phyloP scores from a whole-genome alignment of 2,797 vertebrate species.

The Acestrorhynchus altus region DNA sequence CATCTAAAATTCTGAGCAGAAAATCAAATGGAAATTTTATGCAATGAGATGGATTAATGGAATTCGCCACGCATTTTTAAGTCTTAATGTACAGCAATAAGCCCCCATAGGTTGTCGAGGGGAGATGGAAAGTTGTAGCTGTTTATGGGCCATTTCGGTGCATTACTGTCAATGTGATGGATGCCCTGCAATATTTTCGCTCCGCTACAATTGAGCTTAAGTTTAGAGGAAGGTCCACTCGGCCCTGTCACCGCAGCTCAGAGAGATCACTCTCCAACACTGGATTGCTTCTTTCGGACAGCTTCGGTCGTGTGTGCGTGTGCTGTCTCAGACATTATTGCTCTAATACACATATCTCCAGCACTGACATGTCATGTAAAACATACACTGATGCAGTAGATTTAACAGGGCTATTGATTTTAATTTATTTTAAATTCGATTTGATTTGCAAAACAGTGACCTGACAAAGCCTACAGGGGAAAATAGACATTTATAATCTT shows the following conservation, averaged over 20 bases:
- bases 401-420: background rate
- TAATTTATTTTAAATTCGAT: background rate
- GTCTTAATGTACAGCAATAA: constrained; percentile 83
- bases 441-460: background rate
- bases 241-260: constrained; percentile 42
- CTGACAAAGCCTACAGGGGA: background rate
- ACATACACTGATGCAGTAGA: background rate
- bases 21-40: constrained; percentile 88
- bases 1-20: constrained; percentile 83
- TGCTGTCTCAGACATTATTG: constrained; percentile 15
- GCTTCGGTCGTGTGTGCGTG: background rate
- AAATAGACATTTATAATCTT: too few species aligned
- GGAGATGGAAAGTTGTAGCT: constrained; percentile 80
- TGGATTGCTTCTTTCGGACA: constrained; percentile 38
- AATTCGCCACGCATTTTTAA: constrained; percentile 75
- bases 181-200: constrained; percentile 74
- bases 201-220: constrained; percentile 69
- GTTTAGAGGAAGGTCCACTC: constrained; percentile 67
- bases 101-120: constrained; percentile 75
- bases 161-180: constrained; percentile 86
- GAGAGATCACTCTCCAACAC: constrained; percentile 41
- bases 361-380: background rate
- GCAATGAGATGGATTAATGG: constrained; percentile 84
- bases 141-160: constrained; percentile 82
- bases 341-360: constrained; percentile 13